Conservation (phyloP, 1,140 invertebrate genomes). For the Holotrichia oblita region DNA sequence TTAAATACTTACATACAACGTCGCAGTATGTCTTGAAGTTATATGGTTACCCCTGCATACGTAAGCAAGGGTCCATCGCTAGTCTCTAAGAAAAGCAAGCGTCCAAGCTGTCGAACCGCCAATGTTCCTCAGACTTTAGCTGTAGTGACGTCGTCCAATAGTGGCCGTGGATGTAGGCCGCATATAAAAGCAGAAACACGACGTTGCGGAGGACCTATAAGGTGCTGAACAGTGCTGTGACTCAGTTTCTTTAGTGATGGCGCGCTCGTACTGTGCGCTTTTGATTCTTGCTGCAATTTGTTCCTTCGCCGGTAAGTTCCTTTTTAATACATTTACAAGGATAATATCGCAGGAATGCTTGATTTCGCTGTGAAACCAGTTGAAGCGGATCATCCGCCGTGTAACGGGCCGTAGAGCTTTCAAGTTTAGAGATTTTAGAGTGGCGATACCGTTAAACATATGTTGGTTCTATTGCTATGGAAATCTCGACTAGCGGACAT, state of each 20-base stretch:
- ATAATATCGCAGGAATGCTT: neutral
- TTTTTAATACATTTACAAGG: slow-evolving; percentile 3
- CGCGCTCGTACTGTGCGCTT: slow-evolving; percentile 54
- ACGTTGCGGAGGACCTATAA: slow-evolving; percentile 56
- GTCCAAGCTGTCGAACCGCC: slow-evolving; percentile 42
- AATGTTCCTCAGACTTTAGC: slow-evolving; percentile 50
- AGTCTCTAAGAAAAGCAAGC: slow-evolving; percentile 46
- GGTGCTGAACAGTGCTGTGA: slow-evolving; percentile 53
- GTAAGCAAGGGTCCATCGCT: slow-evolving; percentile 10
- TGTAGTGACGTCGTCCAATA: slow-evolving; percentile 57
- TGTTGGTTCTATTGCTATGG: neutral
- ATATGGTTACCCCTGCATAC: slow-evolving; percentile 9
- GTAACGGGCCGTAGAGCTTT: neutral
- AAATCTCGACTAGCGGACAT: neutral
- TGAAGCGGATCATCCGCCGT: neutral
- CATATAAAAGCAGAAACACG: slow-evolving; percentile 59
- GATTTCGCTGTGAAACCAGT: neutral
- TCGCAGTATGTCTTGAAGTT: slow-evolving; percentile 7
- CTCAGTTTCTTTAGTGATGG: slow-evolving; percentile 57
- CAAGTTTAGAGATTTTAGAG: neutral
- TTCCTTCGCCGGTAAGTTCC: slow-evolving; percentile 56
- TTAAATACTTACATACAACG: neutral
- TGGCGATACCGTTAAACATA: neutral
- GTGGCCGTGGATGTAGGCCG: slow-evolving; percentile 59
- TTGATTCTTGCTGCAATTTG: slow-evolving; percentile 52